Evolutionary conservation across 2,113 vertebrate species (phyloP), one percentile per base, ranked within the genome.

Genomic region (Hypocryptadius cinnamomeus): DNA sequence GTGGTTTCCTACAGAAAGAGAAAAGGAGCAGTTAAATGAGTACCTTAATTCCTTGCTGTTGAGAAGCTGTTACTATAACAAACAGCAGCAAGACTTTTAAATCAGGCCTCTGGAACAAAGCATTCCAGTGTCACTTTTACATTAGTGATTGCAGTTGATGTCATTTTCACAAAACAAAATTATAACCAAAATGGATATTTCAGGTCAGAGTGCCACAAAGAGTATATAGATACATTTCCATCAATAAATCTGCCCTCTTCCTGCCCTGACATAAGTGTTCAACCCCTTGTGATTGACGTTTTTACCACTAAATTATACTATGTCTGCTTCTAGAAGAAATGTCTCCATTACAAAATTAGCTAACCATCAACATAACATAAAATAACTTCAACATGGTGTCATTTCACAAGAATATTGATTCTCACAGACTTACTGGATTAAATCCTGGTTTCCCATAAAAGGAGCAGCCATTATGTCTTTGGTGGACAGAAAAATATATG

Each of bases 141-240:
- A 96, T 95, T 98, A 98, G 96, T 97, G 98, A 98, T 95, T 98
- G 97, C 98, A 95, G 98, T 97, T 97, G 94, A 97, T 99, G 99
- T 99, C 98, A 99, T 98, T 98, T 99, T 98, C 98, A 98, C 98
- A 98, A 98, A 98, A 98, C 97, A 98, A 97, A 99, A 99, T 99
- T 98, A 98, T 98, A 98, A 98, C 97, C 97, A 96, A 97, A 97
- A 98, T 98, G 98, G 98, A 98, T 98, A 98, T 98, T 98, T 98
- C 95, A 94, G 98, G 98, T 98, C 98, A 98, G 96, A 98, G 97
- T 97, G 97, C 97, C 94, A 96, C 94, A 96, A 97, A 95, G 98
- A 98, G 98, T 98, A 98, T 98, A 99, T 97, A 98, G 98, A 98
- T 98, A 98, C 97, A 98, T 98, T 98, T 98, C 98, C 98, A 97